Evolutionary conservation across 2,113 vertebrate species (phyloP).

Genomic region (Psammodynastes pulverulentus): DNA sequence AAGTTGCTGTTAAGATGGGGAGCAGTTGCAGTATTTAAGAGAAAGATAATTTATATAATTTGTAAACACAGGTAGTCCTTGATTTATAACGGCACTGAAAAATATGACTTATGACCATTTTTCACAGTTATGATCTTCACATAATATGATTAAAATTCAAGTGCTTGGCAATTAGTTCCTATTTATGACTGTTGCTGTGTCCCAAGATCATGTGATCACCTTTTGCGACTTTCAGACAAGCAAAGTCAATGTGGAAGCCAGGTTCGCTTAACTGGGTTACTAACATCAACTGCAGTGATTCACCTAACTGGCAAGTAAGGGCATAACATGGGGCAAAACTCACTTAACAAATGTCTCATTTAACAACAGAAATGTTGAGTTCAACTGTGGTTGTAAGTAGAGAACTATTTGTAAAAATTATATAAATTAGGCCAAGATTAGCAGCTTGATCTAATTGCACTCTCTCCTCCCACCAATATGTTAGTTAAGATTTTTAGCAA

Average conservation of each 20-base stretch:
- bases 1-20: not conserved
- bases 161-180: not conserved
- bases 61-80: not conserved
- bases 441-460: not conserved
- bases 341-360: not conserved
- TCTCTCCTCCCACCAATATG: not conserved
- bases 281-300: not conserved
- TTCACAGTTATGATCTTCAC: not conserved
- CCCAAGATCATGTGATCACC: not conserved
- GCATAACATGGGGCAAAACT: not conserved
- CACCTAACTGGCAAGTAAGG: not conserved
- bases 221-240: not conserved
- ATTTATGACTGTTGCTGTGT: not conserved
- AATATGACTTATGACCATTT: not conserved
- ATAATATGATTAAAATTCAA: not conserved
- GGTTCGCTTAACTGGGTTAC: not conserved
- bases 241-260: not conserved
- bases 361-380: not conserved
- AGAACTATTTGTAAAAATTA: not conserved
- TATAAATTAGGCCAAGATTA: not conserved
- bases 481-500: not conserved
- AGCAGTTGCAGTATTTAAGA: not conserved
- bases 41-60: not conserved
- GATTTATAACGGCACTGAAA: not conserved
- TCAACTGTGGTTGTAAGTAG: not conserved